phyloP scores from a whole-genome alignment of 2,888 invertebrate genomes.

The Patella pellucida region DNA sequence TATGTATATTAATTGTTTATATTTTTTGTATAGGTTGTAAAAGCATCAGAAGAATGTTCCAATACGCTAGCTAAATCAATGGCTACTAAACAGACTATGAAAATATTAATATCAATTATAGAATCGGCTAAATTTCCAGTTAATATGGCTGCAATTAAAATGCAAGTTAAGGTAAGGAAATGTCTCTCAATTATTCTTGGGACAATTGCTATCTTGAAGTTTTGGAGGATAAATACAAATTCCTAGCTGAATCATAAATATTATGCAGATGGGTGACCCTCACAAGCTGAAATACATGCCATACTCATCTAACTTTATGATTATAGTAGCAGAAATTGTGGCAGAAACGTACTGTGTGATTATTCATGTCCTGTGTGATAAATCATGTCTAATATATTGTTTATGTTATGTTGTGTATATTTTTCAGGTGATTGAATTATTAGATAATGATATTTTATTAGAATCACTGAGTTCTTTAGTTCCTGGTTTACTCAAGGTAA shows the following conservation, averaged over 20 bases:
- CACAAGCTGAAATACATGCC: no score
- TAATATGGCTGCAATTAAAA: constrained; percentile 92
- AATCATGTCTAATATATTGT: neutral
- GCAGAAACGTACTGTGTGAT: neutral
- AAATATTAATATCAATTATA: constrained; percentile 86
- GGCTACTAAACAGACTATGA: constrained; percentile 84
- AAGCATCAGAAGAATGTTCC: constrained; percentile 89
- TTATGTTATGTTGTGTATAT: constrained; percentile 5
- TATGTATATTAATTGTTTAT: neutral
- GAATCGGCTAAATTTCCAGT: constrained; percentile 86
- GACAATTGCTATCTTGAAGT: no score
- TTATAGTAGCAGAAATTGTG: neutral
- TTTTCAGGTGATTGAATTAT: constrained; percentile 81
- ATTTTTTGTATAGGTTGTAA: constrained; percentile 76
- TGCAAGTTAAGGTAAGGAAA: constrained; percentile 72
- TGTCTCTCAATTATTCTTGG: no score
- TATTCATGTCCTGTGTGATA: neutral
- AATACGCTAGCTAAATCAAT: constrained; percentile 83
- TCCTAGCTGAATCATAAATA: no score
- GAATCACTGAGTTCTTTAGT: constrained; percentile 82
- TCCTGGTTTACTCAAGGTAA: constrained; percentile 88
- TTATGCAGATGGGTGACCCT: no score
- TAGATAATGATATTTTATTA: constrained; percentile 81
- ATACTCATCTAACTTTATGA: neutral
- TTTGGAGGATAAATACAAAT: no score